Percentiles rank a stretch among this genome's conserved stretches.
These are phyloP conservation scores for Syrphus vitripennis DNA, from an alignment of 2,888 invertebrate species.

Conservation along the genomic window DNA sequence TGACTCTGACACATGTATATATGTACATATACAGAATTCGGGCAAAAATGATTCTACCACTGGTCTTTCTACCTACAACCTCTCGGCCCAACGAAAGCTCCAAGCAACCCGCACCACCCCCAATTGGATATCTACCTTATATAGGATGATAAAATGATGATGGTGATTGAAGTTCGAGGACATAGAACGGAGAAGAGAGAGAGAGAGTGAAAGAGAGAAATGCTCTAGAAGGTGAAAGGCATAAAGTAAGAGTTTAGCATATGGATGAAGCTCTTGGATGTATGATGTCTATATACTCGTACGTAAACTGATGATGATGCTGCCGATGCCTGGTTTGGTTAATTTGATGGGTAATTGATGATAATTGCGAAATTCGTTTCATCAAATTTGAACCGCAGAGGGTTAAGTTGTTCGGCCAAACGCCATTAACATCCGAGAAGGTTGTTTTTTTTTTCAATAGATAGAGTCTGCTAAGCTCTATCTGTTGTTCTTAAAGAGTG, in stretches of 20 bases:
- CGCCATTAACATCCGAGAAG: slow-evolving; percentile 32
- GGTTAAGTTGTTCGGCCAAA: slow-evolving; percentile 50
- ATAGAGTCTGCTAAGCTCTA: too few relatives aligned
- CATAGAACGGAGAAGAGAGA: not conserved
- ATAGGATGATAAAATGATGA: not conserved
- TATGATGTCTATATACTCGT: not conserved
- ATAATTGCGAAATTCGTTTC: slow-evolving; percentile 66
- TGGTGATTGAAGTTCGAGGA: not conserved
- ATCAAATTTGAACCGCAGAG: slow-evolving; percentile 60
- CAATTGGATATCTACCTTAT: slow-evolving; percentile 21
- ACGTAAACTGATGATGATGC: slow-evolving; percentile 5
- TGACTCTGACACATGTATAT: slow-evolving; percentile 52
- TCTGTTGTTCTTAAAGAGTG: too few relatives aligned
- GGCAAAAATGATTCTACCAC: slow-evolving; percentile 51
- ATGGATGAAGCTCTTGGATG: slow-evolving; percentile 30
- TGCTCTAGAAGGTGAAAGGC: not conserved
- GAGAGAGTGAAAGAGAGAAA: not conserved
- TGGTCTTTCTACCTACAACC: slow-evolving; percentile 17
- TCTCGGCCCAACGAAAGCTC: not conserved
- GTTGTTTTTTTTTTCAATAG: not conserved
- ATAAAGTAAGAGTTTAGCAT: not conserved
- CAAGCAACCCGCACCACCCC: not conserved
- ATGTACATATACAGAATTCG: slow-evolving; percentile 22
- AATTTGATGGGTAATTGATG: slow-evolving; percentile 69
- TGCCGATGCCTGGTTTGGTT: slow-evolving; percentile 43